A percentile compares a stretch with the other conserved stretches of the same genome.
These are phyloP conservation scores for Diuraphis noxia DNA, from an alignment of 1,140 invertebrate genomes.

Conservation along the genomic window DNA sequence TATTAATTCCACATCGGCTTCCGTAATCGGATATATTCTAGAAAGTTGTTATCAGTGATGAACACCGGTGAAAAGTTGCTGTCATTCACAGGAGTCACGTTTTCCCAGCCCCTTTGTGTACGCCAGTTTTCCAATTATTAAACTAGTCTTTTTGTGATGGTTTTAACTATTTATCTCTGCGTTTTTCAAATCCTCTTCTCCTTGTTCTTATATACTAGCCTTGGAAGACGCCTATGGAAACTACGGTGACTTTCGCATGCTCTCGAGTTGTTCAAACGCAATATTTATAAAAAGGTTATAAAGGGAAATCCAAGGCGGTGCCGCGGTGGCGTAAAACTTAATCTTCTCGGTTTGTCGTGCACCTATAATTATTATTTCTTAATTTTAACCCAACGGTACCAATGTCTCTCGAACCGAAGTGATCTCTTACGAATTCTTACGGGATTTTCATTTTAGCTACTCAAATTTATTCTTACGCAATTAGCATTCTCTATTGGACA, in stretches of 20 bases:
- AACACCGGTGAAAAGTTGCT: constrained; percentile 46
- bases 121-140: constrained; percentile 40
- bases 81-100: constrained; percentile 40
- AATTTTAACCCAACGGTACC: not conserved
- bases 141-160: constrained; percentile 41
- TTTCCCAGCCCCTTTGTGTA: constrained; percentile 7
- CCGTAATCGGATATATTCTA: constrained; percentile 39
- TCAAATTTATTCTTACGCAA: not conserved
- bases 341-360: not conserved
- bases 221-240: not conserved
- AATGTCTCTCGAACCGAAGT: not conserved
- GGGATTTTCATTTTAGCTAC: not conserved
- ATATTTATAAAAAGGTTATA: not conserved
- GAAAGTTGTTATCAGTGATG: constrained; percentile 42
- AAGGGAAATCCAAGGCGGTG: not conserved
- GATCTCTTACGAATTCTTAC: not conserved
- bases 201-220: not conserved
- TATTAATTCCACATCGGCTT: constrained; percentile 31
- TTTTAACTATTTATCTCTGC: constrained; percentile 41
- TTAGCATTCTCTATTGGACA: not conserved
- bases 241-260: not conserved
- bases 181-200: constrained; percentile 4
- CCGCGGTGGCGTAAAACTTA: not conserved
- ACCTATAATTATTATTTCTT: not conserved
- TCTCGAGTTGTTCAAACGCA: not conserved